Conservation (phyloP, 2,888 invertebrate species). For the Steinernema carpocapsae region DNA sequence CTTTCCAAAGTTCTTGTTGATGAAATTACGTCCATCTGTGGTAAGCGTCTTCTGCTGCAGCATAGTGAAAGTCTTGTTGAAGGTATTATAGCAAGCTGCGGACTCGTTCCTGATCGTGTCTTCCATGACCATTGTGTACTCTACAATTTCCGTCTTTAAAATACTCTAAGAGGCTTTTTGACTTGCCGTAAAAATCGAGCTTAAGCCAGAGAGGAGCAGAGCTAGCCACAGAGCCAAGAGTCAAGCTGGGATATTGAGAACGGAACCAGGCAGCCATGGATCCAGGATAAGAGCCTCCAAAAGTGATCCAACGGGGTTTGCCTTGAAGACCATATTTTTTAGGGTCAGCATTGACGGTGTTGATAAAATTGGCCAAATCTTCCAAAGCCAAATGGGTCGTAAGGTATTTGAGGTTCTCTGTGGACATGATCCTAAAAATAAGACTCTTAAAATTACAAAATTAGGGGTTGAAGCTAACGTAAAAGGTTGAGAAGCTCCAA, state of each 20-base stretch:
- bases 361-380: constrained; percentile 84
- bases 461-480: not conserved
- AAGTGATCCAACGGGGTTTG: constrained; percentile 63
- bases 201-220: constrained; percentile 54
- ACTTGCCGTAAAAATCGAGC: constrained; percentile 53
- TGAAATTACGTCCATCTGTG: constrained; percentile 45
- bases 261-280: constrained; percentile 57
- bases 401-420: constrained; percentile 81
- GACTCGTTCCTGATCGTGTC: constrained; percentile 46
- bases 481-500: constrained; percentile 15
- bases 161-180: too few relatives aligned
- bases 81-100: constrained; percentile 43
- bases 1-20: constrained; percentile 49
- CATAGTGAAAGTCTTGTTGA: constrained; percentile 43
- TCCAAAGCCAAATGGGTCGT: constrained; percentile 75
- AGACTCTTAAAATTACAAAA: not conserved
- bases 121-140: constrained; percentile 36
- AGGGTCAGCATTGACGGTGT: constrained; percentile 51
- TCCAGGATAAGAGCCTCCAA: constrained; percentile 58
- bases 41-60: constrained; percentile 51
- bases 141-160: not conserved
- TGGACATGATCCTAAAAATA: constrained; percentile 77
- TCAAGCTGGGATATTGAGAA: constrained; percentile 54
- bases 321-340: constrained; percentile 43
- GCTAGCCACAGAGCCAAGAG: constrained; percentile 56